phyloP scores from a whole-genome alignment of 1,140 invertebrate genomes.

The Drosophila burlai region DNA sequence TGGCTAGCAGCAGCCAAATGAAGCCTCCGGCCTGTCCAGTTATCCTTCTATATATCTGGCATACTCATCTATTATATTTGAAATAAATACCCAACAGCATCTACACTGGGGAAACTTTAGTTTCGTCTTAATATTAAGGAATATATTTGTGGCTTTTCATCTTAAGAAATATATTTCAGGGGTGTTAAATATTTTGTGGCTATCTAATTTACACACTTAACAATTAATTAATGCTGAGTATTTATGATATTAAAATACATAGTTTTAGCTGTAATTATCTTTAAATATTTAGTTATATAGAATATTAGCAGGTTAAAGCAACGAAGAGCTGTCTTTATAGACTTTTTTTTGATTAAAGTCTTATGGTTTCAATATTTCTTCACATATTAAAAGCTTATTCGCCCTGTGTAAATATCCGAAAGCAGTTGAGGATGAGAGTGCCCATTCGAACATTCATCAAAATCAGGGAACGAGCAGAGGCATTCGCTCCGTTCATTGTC shows the following conservation, averaged over 20 bases:
- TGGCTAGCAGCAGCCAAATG: slow-evolving; percentile 50
- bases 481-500: slow-evolving; percentile 52
- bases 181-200: not conserved
- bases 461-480: slow-evolving; percentile 43
- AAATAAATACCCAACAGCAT: slow-evolving; percentile 61
- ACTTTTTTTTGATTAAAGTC: not conserved
- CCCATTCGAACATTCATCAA: slow-evolving; percentile 62
- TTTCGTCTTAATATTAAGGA: no score
- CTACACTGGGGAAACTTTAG: slow-evolving; percentile 4
- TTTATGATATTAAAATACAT: not conserved
- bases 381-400: not conserved
- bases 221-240: accelerated
- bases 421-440: slow-evolving; percentile 12
- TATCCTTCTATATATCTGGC: slow-evolving; percentile 45
- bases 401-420: slow-evolving; percentile 14
- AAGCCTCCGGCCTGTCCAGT: slow-evolving; percentile 43
- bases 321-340: not conserved
- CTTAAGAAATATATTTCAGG: not conserved
- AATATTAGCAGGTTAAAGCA: not conserved
- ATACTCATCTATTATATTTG: slow-evolving; percentile 45
- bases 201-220: not conserved
- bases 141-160: not conserved
- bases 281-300: no score
- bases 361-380: not conserved
- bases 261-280: not conserved